Conservation (phyloP, 2,113 vertebrate species). For the Urocynchramus pylzowi region DNA sequence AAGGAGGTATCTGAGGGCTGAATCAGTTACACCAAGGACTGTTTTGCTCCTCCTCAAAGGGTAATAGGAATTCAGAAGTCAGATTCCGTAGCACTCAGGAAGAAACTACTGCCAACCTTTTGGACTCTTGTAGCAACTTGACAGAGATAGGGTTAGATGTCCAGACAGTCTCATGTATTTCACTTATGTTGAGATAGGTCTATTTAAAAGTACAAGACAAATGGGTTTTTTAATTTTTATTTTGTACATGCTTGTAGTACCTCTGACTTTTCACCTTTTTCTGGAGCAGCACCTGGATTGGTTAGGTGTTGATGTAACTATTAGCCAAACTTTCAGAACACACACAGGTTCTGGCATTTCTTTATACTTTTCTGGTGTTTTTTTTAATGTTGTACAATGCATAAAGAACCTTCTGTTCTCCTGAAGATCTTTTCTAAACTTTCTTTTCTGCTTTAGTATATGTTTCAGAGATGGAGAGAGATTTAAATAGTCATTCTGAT, state of each 20-base stretch:
- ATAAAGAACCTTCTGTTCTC: neutral
- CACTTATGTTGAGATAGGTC: neutral
- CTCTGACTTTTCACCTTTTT: neutral
- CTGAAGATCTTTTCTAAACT: constrained; percentile 1
- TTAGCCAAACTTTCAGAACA: neutral
- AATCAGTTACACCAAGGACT: neutral
- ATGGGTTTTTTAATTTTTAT: neutral
- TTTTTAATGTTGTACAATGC: neutral
- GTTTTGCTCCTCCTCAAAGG: neutral
- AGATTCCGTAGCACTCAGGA: neutral
- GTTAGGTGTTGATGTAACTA: neutral
- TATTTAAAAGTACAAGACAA: neutral
- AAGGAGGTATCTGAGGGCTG: neutral
- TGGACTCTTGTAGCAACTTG: neutral
- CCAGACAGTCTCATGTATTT: neutral
- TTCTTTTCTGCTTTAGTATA: neutral
- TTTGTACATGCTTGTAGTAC: neutral
- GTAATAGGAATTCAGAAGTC: neutral
- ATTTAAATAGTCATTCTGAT: constrained; percentile 27
- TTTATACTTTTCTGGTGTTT: neutral
- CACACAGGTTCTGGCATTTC: neutral
- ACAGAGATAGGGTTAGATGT: neutral
- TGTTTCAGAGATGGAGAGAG: neutral
- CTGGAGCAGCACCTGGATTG: neutral
- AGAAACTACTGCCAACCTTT: neutral